A percentile compares a stretch with the other conserved stretches of the same genome.
phyloP scores from a whole-genome alignment of 2,797 vertebrate species.

The Brachymystax lenok region DNA sequence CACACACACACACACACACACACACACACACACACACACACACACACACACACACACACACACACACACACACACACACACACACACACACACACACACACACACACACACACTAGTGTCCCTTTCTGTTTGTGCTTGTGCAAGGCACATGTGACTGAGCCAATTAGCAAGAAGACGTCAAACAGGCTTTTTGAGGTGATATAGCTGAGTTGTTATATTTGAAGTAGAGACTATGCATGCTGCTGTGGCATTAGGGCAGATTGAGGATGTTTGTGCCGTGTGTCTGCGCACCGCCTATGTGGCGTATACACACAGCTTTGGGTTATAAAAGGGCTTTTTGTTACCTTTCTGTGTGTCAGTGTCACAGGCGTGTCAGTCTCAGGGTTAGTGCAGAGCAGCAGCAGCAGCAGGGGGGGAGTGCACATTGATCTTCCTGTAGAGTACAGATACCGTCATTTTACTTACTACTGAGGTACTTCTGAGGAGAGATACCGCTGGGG shows the following conservation, averaged over 20 bases:
- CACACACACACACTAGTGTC: constrained; percentile 18
- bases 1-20: too few species aligned
- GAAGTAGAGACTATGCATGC: constrained; percentile 66
- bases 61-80: constrained; percentile 6
- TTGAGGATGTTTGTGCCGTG: constrained; percentile 76
- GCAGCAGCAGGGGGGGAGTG: constrained; percentile 54
- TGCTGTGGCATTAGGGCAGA: constrained; percentile 71
- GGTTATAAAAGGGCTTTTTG: constrained; percentile 64
- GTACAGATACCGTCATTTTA: not conserved
- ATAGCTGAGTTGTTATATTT: constrained; percentile 62
- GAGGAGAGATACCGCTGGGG: too few species aligned
- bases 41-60: too few species aligned
- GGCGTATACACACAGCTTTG: constrained; percentile 39
- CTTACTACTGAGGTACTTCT: not conserved
- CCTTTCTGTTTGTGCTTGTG: constrained; percentile 70
- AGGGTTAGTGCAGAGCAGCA: constrained; percentile 61
- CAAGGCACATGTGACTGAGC: constrained; percentile 75
- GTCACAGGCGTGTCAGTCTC: constrained; percentile 62
- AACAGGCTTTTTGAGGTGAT: constrained; percentile 68
- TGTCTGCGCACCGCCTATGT: constrained; percentile 70
- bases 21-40: too few species aligned
- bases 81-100: constrained; percentile 4
- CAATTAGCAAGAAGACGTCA: constrained; percentile 76
- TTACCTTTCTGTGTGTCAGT: constrained; percentile 42
- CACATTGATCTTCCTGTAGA: constrained; percentile 36